A percentile compares a stretch with the other conserved stretches of the same genome.
phyloP scores from a whole-genome alignment of 2,888 invertebrate species.

The Dolichopus griseipennis region DNA sequence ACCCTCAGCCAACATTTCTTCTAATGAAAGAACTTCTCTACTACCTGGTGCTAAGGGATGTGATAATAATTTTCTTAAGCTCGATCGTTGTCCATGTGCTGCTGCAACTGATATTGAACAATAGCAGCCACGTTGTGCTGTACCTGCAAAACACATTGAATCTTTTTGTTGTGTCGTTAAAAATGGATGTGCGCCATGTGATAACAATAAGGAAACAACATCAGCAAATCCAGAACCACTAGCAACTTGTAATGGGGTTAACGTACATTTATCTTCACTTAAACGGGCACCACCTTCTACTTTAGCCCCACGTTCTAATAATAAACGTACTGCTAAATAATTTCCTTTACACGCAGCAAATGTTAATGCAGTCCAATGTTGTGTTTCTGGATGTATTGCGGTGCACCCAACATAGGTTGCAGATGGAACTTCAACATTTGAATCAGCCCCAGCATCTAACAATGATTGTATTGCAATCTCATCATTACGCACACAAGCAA shows the following conservation, averaged over 20 bases:
- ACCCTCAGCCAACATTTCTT: slow-evolving; percentile 85
- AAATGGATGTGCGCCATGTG: slow-evolving; percentile 82
- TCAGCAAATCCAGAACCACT: slow-evolving; percentile 74
- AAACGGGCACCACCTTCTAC: slow-evolving; percentile 78
- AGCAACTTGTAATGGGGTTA: slow-evolving; percentile 82
- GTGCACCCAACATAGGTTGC: slow-evolving; percentile 41
- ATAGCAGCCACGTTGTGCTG: slow-evolving; percentile 78
- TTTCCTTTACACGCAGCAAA: slow-evolving; percentile 59
- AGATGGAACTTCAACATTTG: slow-evolving; percentile 68
- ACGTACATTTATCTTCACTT: slow-evolving; percentile 75
- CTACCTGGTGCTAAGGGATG: slow-evolving; percentile 59
- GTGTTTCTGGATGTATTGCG: slow-evolving; percentile 57
- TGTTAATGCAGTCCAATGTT: slow-evolving; percentile 81
- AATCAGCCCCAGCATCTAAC: slow-evolving; percentile 72
- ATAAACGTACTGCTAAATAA: slow-evolving; percentile 53
- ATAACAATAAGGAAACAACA: slow-evolving; percentile 67
- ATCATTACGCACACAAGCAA: slow-evolving; percentile 71
- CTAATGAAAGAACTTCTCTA: slow-evolving; percentile 71
- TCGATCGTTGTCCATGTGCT: slow-evolving; percentile 73
- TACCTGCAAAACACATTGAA: slow-evolving; percentile 74
- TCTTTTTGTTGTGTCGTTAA: slow-evolving; percentile 75
- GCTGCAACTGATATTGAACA: slow-evolving; percentile 85
- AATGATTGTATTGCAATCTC: slow-evolving; percentile 65
- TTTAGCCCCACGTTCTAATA: slow-evolving; percentile 70
- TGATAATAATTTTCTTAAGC: slow-evolving; percentile 67